Percentiles rank a stretch among this genome's conserved stretches.
These are phyloP conservation scores for Crotalus tigris DNA, from an alignment of 2,113 vertebrate genomes.

Conservation along the genomic window DNA sequence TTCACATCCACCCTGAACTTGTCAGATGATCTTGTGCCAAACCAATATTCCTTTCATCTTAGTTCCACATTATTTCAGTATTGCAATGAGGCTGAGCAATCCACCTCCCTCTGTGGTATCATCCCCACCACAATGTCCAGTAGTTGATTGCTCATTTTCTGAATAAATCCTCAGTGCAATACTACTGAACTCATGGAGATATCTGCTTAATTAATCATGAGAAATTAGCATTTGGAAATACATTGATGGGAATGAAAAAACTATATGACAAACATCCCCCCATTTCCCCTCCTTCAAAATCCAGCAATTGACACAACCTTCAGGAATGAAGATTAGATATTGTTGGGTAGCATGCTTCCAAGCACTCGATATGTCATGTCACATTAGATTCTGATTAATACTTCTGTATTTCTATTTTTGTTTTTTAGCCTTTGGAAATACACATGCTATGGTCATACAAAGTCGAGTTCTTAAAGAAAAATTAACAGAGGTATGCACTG, in stretches of 20 bases:
- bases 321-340: neutral
- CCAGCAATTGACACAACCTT: neutral
- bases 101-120: neutral
- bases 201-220: neutral
- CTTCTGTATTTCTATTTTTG: slow-evolving; percentile 18
- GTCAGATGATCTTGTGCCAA: neutral
- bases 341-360: neutral
- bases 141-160: neutral
- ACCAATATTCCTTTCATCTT: neutral
- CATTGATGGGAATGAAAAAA: neutral
- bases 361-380: neutral
- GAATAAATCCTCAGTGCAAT: neutral
- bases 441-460: neutral
- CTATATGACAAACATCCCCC: neutral
- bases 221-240: neutral
- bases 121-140: neutral
- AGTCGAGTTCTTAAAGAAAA: slow-evolving; percentile 9
- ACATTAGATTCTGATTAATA: neutral
- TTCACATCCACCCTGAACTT: neutral
- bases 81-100: neutral
- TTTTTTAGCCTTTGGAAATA: slow-evolving; percentile 35
- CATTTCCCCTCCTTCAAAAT: neutral
- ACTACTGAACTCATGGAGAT: neutral
- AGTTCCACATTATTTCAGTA: neutral
- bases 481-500: slow-evolving; percentile 44